Base-by-base conservation (phyloP, 2,113 vertebrate genomes). In the Hucho hucho region DNA sequence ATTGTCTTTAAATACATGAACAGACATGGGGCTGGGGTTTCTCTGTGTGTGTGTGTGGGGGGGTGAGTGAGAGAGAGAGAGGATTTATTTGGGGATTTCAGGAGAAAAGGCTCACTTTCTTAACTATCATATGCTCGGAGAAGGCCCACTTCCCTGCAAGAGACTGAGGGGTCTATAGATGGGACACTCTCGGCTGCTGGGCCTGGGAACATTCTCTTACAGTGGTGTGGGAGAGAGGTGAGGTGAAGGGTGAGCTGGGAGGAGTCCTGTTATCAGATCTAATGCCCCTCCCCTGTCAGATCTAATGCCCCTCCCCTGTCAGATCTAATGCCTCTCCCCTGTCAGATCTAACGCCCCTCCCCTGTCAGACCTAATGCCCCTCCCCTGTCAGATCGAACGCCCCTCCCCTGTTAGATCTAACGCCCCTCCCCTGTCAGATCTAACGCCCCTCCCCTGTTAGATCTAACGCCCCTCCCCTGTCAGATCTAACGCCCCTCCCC, bases 101-200 rank as follows among this genome's bases (percentile, higher is more conserved):
- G 43, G 29, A 68, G 29, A 68, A 18, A 68, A 43, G 59, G 56
- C 69, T 72, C 26, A 73, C 28, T 70, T 82, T 64, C 13, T 73
- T 46, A 77, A 68, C 67, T 25, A 46, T 69, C n/a, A 46, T 69
- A 22, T 69, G 43, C 32, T 47, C 12, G 5, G 18, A 37, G 18
- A 9, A 20, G 66, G 6, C 22, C 22, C 20, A 69, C 43, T 47
- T 47, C 67, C 37, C 67, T 47, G 32, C 2, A 14, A 37, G 7
- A 67, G 65, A 67, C 47, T 7, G 58, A 22, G 6, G 67, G 67
- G 28, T 37, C 6, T 37, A 7, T 43, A 43, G 65, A 32, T 11
- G 32, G 26, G 24, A 43, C 3, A 29, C 32, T 68, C 6, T 68
- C 29, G 20, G 65, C 26, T 28, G 64, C 29, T 26, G 11, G 65